Evolutionary conservation across 2,888 invertebrate species (phyloP).

Genomic region (Leptopilina drosophilae): DNA sequence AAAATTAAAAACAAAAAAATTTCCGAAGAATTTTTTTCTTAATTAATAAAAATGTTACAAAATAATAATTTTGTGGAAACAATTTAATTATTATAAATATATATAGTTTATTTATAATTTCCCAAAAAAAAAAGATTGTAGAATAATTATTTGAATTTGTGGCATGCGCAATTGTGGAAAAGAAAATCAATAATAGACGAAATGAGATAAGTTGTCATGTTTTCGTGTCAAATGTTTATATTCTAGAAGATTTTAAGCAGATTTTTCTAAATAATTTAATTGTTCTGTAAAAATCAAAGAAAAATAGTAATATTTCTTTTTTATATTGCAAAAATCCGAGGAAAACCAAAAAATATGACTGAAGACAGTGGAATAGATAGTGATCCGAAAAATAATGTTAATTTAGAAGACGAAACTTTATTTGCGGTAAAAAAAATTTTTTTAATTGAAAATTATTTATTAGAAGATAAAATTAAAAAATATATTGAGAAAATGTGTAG

Average conservation of each 20-base stretch:
- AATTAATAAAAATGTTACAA: too few relatives aligned
- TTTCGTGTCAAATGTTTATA: background rate
- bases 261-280: background rate
- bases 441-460: too few relatives aligned
- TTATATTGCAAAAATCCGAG: too few relatives aligned
- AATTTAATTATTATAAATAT: too few relatives aligned
- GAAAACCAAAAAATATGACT: slow-evolving; percentile 59
- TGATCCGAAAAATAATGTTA: slow-evolving; percentile 74
- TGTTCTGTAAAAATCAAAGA: slow-evolving; percentile 33
- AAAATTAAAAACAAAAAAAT: too few relatives aligned
- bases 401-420: slow-evolving; percentile 72
- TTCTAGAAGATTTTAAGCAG: too few relatives aligned
- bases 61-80: too few relatives aligned
- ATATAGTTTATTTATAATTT: too few relatives aligned
- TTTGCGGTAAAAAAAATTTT: slow-evolving; percentile 65
- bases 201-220: background rate
- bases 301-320: slow-evolving; percentile 2
- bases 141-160: background rate
- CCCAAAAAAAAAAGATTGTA: background rate
- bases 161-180: background rate
- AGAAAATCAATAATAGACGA: slow-evolving; percentile 29
- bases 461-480: too few relatives aligned
- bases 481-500: background rate
- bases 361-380: slow-evolving; percentile 78
- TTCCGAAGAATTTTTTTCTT: too few relatives aligned